These are phyloP conservation scores for Acanthochromis polyacanthus DNA, from an alignment of 2,113 vertebrate genomes.

Conservation along the genomic window DNA sequence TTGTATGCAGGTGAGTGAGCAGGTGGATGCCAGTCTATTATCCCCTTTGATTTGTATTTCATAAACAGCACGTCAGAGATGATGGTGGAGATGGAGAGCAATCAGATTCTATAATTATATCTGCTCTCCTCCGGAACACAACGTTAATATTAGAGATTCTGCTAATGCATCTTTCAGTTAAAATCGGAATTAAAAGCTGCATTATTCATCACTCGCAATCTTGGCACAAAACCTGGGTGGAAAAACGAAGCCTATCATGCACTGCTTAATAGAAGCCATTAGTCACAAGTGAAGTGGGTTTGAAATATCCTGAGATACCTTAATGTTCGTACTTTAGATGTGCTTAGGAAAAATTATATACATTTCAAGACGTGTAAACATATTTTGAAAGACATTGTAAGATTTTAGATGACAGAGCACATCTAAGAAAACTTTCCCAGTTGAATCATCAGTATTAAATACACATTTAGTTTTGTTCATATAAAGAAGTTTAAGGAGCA, in stretches of 20 bases:
- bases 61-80: slow-evolving; percentile 79
- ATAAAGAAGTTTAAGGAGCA: no score
- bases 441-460: no score
- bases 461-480: no score
- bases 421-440: no score
- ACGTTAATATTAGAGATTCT: slow-evolving; percentile 62
- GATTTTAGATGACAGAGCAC: no score
- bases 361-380: background rate
- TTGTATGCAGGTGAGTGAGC: slow-evolving; percentile 76
- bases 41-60: slow-evolving; percentile 69
- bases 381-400: background rate
- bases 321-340: background rate
- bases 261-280: slow-evolving; percentile 24
- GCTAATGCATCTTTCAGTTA: slow-evolving; percentile 71
- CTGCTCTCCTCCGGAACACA: slow-evolving; percentile 69
- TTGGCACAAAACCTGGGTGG: slow-evolving; percentile 29
- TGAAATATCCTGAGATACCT: slow-evolving; percentile 9
- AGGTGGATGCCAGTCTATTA: slow-evolving; percentile 71
- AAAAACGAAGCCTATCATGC: slow-evolving; percentile 39
- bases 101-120: slow-evolving; percentile 76
- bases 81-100: slow-evolving; percentile 67
- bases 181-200: slow-evolving; percentile 65
- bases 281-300: slow-evolving; percentile 16
- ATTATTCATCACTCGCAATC: slow-evolving; percentile 70
- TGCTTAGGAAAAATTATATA: background rate